Percentiles rank a stretch among this genome's conserved stretches.
Conservation (phyloP, 2,797 vertebrate genomes). For the Acanthurus tractus region DNA sequence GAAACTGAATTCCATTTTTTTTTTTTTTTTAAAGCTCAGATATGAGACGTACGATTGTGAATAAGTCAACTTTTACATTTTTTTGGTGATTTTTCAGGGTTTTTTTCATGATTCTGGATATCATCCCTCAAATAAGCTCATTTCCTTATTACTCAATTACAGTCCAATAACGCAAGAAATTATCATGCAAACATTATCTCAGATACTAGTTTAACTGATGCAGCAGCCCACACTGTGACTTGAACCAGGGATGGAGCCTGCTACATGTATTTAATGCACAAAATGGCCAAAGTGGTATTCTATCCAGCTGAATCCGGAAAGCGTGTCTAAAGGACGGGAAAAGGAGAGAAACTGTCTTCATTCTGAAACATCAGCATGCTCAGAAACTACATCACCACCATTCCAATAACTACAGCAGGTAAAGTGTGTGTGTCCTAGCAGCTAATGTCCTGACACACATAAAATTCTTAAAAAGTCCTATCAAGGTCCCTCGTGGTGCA, state of each 20-base stretch:
- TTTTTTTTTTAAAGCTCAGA: constrained; percentile 27
- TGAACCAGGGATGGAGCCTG: constrained; percentile 40
- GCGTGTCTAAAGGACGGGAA: constrained; percentile 46
- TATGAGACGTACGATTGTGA: constrained; percentile 24
- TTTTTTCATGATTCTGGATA: constrained; percentile 24
- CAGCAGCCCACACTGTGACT: constrained; percentile 33
- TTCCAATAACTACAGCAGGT: constrained; percentile 61
- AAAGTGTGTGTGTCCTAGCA: constrained; percentile 38
- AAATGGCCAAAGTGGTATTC: constrained; percentile 52
- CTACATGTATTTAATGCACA: constrained; percentile 56
- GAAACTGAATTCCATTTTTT: constrained; percentile 47
- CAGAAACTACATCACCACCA: constrained; percentile 52
- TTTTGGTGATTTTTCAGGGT: neutral
- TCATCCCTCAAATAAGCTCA: constrained; percentile 19
- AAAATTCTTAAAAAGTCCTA: constrained; percentile 34
- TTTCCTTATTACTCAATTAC: constrained; percentile 50
- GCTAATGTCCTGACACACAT: constrained; percentile 36
- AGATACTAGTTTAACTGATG: constrained; percentile 60
- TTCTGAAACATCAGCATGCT: constrained; percentile 67
- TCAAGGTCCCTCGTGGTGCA: constrained; percentile 28
- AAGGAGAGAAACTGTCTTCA: constrained; percentile 43
- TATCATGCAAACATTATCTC: constrained; percentile 72
- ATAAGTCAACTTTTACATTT: constrained; percentile 10
- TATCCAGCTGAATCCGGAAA: constrained; percentile 52
- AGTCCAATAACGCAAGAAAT: constrained; percentile 62